Conservation (phyloP, 2,888 invertebrate species). For the Melitaea athalia region DNA sequence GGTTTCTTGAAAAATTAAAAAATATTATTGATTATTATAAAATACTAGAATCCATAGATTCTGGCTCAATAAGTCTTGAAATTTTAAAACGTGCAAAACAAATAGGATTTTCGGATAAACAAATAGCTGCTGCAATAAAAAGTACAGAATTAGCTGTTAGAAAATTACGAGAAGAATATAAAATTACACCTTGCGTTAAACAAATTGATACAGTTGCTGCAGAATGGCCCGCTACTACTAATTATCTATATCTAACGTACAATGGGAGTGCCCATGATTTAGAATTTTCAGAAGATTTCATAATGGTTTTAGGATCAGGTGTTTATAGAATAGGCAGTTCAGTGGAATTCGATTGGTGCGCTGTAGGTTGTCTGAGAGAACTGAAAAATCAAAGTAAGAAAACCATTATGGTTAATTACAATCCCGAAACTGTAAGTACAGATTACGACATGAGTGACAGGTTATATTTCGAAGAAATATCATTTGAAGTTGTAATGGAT, state of each 20-base stretch:
- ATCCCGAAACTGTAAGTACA: conserved; percentile 99
- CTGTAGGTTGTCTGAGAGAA: conserved; percentile 97
- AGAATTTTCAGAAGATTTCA: conserved; percentile 88
- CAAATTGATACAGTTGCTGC: conserved; percentile 99
- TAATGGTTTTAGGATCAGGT: conserved; percentile 96
- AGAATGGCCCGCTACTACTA: conserved; percentile 99
- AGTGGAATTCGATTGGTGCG: conserved; percentile 99
- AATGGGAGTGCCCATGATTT: conserved; percentile 93
- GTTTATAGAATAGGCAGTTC: conserved; percentile 99
- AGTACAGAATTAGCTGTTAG: conserved; percentile 93
- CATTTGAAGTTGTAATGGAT: conserved; percentile 99
- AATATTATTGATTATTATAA: conserved; percentile 91
- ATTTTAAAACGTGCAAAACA: conserved; percentile 92
- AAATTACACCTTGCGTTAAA: conserved; percentile 93
- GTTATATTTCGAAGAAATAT: conserved; percentile 99
- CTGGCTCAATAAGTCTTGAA: conserved; percentile 83
- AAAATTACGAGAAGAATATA: conserved; percentile 87
- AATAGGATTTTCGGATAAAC: conserved; percentile 98
- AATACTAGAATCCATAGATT: conserved; percentile 85
- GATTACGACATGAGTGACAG: conserved; percentile 99
- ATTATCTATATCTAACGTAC: conserved; percentile 99
- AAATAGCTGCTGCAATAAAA: conserved; percentile 93
- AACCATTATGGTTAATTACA: conserved; percentile 99
- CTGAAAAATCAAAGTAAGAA: conserved; percentile 92
- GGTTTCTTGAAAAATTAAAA: conserved; percentile 98